Conservation (phyloP, 1,140 invertebrate genomes). For the Neocloeon triangulifer region DNA sequence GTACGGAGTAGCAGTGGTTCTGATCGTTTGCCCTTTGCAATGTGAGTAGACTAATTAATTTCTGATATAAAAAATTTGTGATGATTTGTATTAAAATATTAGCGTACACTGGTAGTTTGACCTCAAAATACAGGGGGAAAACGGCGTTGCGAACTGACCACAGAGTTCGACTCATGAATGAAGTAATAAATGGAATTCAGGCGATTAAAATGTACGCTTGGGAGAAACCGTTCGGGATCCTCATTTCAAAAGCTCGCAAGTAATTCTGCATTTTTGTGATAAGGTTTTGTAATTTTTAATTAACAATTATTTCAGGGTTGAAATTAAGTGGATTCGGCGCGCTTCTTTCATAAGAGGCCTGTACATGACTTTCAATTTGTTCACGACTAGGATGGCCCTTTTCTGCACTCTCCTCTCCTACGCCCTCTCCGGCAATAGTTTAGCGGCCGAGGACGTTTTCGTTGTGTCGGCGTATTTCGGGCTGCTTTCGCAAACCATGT, state of each 20-base stretch:
- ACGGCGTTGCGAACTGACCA: constrained; percentile 48
- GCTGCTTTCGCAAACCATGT: constrained; percentile 36
- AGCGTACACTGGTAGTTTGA: constrained; percentile 41
- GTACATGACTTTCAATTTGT: constrained; percentile 46
- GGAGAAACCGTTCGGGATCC: constrained; percentile 42
- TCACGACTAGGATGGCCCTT: constrained; percentile 39
- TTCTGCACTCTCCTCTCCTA: constrained; percentile 36
- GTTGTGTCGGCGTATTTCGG: constrained; percentile 39
- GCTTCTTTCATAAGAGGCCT: constrained; percentile 44
- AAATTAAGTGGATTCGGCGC: constrained; percentile 33
- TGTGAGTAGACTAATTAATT: constrained; percentile 17
- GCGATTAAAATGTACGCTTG: constrained; percentile 71
- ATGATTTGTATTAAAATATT: constrained; percentile 10
- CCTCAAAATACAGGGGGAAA: constrained; percentile 32
- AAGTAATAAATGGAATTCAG: constrained; percentile 35
- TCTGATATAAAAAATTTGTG: constrained; percentile 2
- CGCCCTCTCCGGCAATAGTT: constrained; percentile 22
- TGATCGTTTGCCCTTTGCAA: constrained; percentile 50
- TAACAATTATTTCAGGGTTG: constrained; percentile 19
- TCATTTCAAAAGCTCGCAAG: constrained; percentile 32
- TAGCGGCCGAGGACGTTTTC: constrained; percentile 35
- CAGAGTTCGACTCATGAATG: constrained; percentile 52
- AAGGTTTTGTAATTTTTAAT: too few species aligned
- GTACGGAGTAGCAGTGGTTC: constrained; percentile 39
- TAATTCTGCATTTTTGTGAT: constrained; percentile 16